Conservation (phyloP, 2,113 vertebrate species). For the Arizona elegans region DNA sequence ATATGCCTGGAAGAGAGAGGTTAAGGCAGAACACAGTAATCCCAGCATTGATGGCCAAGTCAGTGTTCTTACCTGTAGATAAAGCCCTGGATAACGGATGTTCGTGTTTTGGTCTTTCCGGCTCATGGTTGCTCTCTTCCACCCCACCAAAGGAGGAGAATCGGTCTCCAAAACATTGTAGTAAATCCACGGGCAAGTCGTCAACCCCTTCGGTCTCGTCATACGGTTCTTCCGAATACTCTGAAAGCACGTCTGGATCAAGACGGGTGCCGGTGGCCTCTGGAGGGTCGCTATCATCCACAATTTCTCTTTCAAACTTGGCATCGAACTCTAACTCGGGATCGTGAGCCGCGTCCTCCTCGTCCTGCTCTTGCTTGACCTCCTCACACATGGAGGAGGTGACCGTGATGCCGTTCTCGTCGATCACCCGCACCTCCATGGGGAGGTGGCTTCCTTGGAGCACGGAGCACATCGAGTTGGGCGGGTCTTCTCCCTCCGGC, state of each 20-base stretch:
- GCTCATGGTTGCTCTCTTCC: background rate
- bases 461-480: background rate
- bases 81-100: background rate
- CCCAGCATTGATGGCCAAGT: background rate
- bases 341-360: background rate
- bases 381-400: background rate
- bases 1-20: background rate
- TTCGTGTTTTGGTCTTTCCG: background rate
- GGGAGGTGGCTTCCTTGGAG: background rate
- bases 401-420: background rate
- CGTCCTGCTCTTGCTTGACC: background rate
- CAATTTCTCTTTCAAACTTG: background rate
- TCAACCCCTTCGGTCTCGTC: background rate
- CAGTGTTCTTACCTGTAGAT: background rate
- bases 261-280: background rate
- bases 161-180: background rate
- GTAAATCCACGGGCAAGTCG: background rate
- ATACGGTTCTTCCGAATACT: background rate
- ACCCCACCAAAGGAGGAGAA: background rate
- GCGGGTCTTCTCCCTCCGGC: background rate
- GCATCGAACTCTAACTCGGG: background rate
- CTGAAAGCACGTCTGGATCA: background rate
- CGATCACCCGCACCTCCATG: background rate
- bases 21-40: background rate
- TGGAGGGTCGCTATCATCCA: background rate